Evolutionary conservation across 2,113 vertebrate species (phyloP), one percentile per base, ranked within the genome.

Genomic region (Leptosomus discolor): DNA sequence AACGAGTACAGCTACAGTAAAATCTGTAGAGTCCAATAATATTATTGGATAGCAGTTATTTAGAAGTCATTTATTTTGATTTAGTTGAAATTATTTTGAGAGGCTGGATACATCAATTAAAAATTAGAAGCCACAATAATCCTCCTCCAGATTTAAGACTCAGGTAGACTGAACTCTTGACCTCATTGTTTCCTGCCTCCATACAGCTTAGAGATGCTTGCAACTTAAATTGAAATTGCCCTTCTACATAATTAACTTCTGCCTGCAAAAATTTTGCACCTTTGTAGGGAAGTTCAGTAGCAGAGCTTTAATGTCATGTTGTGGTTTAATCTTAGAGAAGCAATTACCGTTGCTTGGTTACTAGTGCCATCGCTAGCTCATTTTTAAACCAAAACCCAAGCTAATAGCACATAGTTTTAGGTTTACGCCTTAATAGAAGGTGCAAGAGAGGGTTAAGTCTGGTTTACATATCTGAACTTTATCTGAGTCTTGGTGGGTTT

Each of bases 241-340:
- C 93, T 93, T 96, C 92, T 92, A 77, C 77, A 68, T 97, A 95
- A 97, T 97, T 96, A 97, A 95, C 91, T 95, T 95, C 67, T 91
- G 76, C 48, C 78, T 93, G 84, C 81, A 92, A 95, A 95, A 93
- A 87, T 92, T 94, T 91, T 94, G 71, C 79, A 93, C 77, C 79
- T 92, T 92, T 91, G 61, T 88, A 73, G 71, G 78, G 65, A 96
- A 93, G 87, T 94, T 95, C 83, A 91, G 90, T 57, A 75, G 74
- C 76, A 71, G 71, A 89, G 86, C 83, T 95, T 95, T 90, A 92
- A 89, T 97, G 83, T 90, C 91, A 68, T 90, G 95, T 93, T 95
- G 85, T 94, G 91, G 90, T 94, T 97, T 94, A 90, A 96, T 95
- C 94, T 94, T 69, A 68, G 88, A 91, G 90, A 92, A 94, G 95